A percentile compares a stretch with the other conserved stretches of the same genome.
Conservation (phyloP, 2,797 vertebrate genomes). For the Aselliscus stoliczkanus region DNA sequence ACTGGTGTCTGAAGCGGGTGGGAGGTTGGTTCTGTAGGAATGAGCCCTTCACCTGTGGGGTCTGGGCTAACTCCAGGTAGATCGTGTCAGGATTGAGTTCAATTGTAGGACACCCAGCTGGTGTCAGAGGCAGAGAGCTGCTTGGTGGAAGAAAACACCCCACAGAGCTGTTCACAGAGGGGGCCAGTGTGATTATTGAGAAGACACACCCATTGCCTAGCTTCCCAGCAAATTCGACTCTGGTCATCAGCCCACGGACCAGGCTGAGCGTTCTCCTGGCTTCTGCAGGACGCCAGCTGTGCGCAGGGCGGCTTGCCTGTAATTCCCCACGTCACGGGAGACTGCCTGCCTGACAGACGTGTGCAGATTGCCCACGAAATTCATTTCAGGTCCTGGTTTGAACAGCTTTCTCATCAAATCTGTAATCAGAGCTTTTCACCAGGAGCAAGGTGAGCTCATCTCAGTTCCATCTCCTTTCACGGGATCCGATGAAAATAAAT, state of each 20-base stretch:
- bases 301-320: not conserved
- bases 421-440: not conserved
- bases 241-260: not conserved
- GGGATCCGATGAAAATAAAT: not conserved
- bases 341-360: not conserved
- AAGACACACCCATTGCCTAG: fast-evolving
- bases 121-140: not conserved
- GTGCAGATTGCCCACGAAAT: fast-evolving
- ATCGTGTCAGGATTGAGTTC: not conserved
- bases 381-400: not conserved
- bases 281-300: not conserved
- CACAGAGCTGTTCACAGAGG: not conserved
- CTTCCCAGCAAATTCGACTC: not conserved
- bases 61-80: not conserved
- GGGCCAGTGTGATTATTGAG: not conserved
- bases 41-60: too few relatives aligned
- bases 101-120: not conserved
- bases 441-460: not conserved
- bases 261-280: not conserved
- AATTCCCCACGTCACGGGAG: not conserved
- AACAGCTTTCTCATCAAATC: not conserved
- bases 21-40: not conserved
- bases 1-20: not conserved
- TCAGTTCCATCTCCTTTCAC: not conserved
- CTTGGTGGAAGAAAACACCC: not conserved